Conservation (phyloP, 2,888 invertebrate species). For the Drosophila recens region DNA sequence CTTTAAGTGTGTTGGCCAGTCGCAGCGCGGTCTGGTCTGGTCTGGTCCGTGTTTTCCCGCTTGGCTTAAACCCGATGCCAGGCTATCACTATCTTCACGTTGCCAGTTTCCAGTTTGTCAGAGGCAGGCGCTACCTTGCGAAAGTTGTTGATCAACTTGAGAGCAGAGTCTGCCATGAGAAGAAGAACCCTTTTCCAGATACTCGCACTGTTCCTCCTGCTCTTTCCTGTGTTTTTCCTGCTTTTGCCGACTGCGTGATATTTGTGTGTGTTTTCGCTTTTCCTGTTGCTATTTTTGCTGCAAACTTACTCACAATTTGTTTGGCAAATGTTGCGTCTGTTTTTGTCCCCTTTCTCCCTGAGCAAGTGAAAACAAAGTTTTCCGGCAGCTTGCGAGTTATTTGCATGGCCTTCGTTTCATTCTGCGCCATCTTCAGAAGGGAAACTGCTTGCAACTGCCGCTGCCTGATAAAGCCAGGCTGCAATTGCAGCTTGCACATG, state of each 20-base stretch:
- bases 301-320: conserved; percentile 76
- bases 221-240: not conserved
- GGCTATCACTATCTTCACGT: conserved; percentile 10
- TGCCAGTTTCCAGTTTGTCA: conserved; percentile 23
- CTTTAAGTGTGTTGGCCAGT: conserved; percentile 52
- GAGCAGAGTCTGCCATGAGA: conserved; percentile 9
- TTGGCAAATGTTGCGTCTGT: conserved; percentile 71
- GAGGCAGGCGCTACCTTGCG: conserved; percentile 46
- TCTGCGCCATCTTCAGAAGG: conserved; percentile 14
- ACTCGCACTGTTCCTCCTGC: not conserved
- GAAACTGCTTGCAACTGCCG: conserved; percentile 40
- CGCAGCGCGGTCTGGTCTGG: conserved; percentile 1
- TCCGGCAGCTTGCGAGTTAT: conserved; percentile 46
- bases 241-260: conserved; percentile 33
- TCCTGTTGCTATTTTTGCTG: conserved; percentile 65
- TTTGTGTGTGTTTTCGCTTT: conserved; percentile 45
- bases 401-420: conserved; percentile 50
- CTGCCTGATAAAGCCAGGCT: conserved; percentile 57
- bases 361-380: conserved; percentile 60
- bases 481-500: conserved; percentile 58
- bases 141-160: conserved; percentile 70
- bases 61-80: conserved; percentile 9
- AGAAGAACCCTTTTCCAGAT: conserved; percentile 2
- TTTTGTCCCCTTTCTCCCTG: not conserved
- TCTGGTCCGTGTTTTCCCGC: not conserved